phyloP scores from a whole-genome alignment of 2,888 invertebrate species.

The Iselma pallidipennis region DNA sequence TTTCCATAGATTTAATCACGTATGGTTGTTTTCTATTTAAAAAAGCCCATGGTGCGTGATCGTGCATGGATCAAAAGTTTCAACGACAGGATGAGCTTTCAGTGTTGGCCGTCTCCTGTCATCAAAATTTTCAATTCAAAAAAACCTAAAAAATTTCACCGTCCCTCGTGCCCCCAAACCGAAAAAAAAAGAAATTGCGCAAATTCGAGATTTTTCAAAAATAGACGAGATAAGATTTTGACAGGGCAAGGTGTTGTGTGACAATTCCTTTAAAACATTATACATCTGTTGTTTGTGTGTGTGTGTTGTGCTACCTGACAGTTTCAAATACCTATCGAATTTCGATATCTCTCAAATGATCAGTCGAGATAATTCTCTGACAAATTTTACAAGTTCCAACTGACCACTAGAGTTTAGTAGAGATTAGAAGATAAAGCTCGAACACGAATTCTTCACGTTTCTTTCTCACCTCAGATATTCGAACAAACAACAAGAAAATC shows the following conservation, averaged over 20 bases:
- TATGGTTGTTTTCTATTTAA: constrained; percentile 26
- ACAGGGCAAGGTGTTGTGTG: neutral
- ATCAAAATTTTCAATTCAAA: constrained; percentile 1
- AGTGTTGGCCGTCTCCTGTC: constrained; percentile 21
- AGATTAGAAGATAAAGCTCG: neutral
- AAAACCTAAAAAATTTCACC: neutral
- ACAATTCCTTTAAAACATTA: neutral
- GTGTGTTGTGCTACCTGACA: neutral
- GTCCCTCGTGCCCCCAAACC: too few relatives aligned
- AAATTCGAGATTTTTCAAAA: constrained; percentile 18
- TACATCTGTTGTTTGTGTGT: too few relatives aligned
- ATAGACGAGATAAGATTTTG: neutral
- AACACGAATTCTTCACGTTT: neutral
- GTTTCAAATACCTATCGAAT: neutral
- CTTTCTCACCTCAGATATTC: neutral
- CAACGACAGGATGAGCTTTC: constrained; percentile 48
- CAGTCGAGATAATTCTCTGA: neutral
- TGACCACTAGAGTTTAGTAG: neutral
- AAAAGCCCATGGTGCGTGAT: constrained; percentile 40
- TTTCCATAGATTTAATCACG: constrained; percentile 44
- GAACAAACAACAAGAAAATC: too few relatives aligned
- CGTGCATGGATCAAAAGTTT: constrained; percentile 46
- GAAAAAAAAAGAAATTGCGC: neutral
- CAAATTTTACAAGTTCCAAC: neutral
- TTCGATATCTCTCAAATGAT: neutral